phyloP scores from a whole-genome alignment of 37 sponge, comb jelly and placozoan species.

The Halisarca cf. caerulea region DNA sequence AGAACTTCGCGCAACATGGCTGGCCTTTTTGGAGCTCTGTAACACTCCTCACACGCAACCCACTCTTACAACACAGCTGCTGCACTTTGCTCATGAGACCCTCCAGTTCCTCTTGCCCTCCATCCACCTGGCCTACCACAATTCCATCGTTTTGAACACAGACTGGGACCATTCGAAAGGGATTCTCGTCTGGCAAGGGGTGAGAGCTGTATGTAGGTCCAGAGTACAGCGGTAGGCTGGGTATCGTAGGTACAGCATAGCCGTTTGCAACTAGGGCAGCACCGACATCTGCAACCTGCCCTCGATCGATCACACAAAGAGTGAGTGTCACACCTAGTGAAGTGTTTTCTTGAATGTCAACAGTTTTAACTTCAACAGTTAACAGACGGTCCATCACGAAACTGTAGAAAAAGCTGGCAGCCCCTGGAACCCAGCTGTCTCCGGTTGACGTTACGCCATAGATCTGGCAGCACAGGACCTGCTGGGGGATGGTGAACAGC shows the following conservation, averaged over 20 bases:
- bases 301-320: not conserved
- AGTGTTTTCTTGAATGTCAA: not conserved
- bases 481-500: conserved; percentile 8
- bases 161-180: not conserved
- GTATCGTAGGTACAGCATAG: not conserved
- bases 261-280: not conserved
- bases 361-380: not conserved
- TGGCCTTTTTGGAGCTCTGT: not conserved
- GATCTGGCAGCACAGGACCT: conserved; percentile 10
- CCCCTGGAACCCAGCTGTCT: not conserved
- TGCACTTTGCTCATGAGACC: conserved; percentile 12
- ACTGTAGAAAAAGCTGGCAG: not conserved
- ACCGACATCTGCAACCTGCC: too few relatives aligned
- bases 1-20: conserved; percentile 17
- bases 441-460: not conserved
- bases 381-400: not conserved
- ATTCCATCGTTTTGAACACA: conserved; percentile 14
- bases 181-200: conserved; percentile 12
- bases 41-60: not conserved
- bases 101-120: not conserved
- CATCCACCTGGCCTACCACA: conserved; percentile 13
- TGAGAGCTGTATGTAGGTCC: not conserved
- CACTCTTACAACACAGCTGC: not conserved
- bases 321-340: not conserved
- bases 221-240: not conserved